Conservation (phyloP, 1,140 invertebrate species). For the Neotoxoptera formosana region DNA sequence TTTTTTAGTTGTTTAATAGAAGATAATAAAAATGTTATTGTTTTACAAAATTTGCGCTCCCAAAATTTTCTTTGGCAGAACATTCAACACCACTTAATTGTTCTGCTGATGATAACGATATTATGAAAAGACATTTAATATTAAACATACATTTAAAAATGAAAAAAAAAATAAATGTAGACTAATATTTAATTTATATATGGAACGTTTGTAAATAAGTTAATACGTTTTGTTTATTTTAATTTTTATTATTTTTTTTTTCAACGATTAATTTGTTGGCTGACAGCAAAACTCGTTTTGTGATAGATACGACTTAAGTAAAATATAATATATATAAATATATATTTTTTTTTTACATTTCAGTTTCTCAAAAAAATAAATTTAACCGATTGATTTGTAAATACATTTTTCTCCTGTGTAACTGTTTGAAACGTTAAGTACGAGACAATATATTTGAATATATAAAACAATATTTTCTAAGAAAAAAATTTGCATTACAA, state of each 20-base stretch:
- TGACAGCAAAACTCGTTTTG: constrained; percentile 55
- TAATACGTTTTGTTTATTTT: constrained; percentile 55
- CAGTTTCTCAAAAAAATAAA: constrained; percentile 39
- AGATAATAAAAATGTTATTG: constrained; percentile 48
- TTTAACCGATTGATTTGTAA: constrained; percentile 40
- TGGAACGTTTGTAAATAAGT: constrained; percentile 55
- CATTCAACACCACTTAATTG: background rate
- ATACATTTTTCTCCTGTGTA: constrained; percentile 43
- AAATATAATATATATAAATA: constrained; percentile 37
- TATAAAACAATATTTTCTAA: constrained; percentile 55
- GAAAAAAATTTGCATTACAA: constrained; percentile 43
- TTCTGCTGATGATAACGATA: background rate
- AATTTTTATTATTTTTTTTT: constrained; percentile 45
- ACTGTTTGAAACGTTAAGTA: constrained; percentile 47
- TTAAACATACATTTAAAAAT: constrained; percentile 32
- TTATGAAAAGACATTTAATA: constrained; percentile 38
- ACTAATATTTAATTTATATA: constrained; percentile 57
- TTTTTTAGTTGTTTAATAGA: constrained; percentile 47
- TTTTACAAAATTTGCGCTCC: constrained; percentile 32
- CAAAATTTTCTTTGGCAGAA: background rate
- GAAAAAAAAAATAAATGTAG: constrained; percentile 42
- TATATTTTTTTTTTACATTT: constrained; percentile 52
- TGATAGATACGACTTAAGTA: constrained; percentile 57
- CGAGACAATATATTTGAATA: constrained; percentile 46
- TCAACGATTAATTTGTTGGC: constrained; percentile 53